Evolutionary conservation across 1,140 invertebrate genomes (phyloP).

Genomic region (Lasaia peninsularis): DNA sequence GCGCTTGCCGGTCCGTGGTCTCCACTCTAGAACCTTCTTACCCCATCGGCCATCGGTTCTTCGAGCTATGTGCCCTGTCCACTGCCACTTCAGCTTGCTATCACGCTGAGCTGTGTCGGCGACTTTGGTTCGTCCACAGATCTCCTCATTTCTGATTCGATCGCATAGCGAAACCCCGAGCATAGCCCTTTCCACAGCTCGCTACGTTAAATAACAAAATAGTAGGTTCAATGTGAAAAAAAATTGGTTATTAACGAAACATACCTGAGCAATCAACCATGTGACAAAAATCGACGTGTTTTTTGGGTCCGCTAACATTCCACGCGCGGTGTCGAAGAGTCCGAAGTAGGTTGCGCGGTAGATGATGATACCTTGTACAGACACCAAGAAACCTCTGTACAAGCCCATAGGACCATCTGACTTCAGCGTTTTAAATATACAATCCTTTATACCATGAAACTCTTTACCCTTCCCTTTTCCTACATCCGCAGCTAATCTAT

Average conservation of each 20-base stretch:
- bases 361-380: slow-evolving; percentile 92
- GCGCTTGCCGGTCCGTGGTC: no score
- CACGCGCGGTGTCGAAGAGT: slow-evolving; percentile 94
- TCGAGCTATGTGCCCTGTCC: no score
- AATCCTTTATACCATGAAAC: slow-evolving; percentile 90
- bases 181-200: no score
- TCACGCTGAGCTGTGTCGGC: no score
- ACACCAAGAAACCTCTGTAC: slow-evolving; percentile 94
- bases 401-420: slow-evolving; percentile 89
- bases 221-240: background rate
- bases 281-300: slow-evolving; percentile 87
- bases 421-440: slow-evolving; percentile 89
- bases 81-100: no score
- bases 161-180: no score
- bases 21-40: no score
- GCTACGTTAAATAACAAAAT: no score
- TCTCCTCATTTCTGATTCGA: no score
- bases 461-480: slow-evolving; percentile 88
- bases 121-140: no score
- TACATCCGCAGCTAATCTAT: slow-evolving; percentile 88
- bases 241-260: no score
- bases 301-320: slow-evolving; percentile 90
- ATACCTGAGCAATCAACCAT: slow-evolving; percentile 90
- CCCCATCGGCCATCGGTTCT: no score
- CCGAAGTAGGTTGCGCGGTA: slow-evolving; percentile 95